A percentile compares a stretch with the other conserved stretches of the same genome.
phyloP scores from a whole-genome alignment of 2,888 invertebrate species.

The Ditula angustiorana region DNA sequence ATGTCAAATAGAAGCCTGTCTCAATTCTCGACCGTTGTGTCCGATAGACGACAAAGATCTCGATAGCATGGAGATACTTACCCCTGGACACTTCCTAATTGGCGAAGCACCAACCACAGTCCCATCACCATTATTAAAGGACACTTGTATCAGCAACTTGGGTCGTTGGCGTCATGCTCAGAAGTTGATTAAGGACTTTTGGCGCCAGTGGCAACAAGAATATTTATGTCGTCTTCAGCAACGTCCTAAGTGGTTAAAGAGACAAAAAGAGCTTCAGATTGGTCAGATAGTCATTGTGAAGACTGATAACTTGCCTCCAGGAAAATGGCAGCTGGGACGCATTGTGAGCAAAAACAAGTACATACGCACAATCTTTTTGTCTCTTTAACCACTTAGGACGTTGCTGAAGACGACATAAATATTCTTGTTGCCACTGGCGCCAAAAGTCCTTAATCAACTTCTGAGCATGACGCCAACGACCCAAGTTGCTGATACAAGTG shows the following conservation, averaged over 20 bases:
- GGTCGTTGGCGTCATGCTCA: no score
- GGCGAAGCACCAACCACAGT: no score
- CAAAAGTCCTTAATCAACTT: no score
- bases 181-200: constrained; percentile 19
- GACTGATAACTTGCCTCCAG: constrained; percentile 39
- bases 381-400: no score
- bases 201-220: constrained; percentile 27
- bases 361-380: no score
- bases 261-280: constrained; percentile 7
- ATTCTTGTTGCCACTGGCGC: no score
- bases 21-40: constrained; percentile 45
- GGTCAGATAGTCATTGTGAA: constrained; percentile 38
- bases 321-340: constrained; percentile 34
- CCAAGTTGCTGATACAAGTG: no score
- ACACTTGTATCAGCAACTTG: no score
- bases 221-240: constrained; percentile 25
- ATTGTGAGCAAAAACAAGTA: constrained; percentile 13
- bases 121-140: no score
- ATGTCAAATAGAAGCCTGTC: constrained; percentile 45
- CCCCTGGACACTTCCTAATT: neutral
- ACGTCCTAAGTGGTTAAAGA: constrained; percentile 21
- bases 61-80: constrained; percentile 1
- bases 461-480: no score
- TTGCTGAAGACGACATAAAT: no score
- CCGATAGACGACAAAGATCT: constrained; percentile 5